phyloP scores from a whole-genome alignment of 2,113 vertebrate species.

The Clarias gariepinus region DNA sequence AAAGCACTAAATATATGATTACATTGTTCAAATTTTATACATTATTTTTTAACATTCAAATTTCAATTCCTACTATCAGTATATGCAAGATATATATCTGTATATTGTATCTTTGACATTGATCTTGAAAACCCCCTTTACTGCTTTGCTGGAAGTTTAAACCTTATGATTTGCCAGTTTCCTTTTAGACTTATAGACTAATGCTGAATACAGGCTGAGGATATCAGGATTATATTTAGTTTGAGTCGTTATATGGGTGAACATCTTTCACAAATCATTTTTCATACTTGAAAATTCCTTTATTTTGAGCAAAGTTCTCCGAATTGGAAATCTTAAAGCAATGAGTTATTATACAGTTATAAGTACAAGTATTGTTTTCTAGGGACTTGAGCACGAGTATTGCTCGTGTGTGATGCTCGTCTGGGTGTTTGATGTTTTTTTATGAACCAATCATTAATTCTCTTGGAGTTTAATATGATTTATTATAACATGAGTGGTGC shows the following conservation, averaged over 20 bases:
- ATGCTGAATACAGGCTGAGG: neutral
- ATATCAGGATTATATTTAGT: neutral
- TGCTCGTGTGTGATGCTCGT: neutral
- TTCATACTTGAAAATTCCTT: neutral
- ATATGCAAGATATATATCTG: neutral
- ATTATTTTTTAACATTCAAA: neutral
- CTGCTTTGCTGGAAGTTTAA: neutral
- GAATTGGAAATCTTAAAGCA: neutral
- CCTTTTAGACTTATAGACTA: neutral
- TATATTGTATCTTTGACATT: neutral
- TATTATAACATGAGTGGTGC: neutral
- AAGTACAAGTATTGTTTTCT: neutral
- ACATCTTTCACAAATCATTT: neutral
- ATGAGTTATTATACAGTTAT: neutral
- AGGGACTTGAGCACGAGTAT: too few relatives aligned
- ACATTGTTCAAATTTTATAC: neutral
- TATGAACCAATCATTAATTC: neutral
- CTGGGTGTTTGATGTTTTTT: neutral
- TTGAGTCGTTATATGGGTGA: neutral
- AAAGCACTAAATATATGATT: neutral
- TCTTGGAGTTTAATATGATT: neutral
- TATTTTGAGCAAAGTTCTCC: neutral
- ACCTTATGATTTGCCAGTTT: neutral
- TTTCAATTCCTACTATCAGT: neutral
- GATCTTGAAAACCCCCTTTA: slow-evolving; percentile 2